Evolutionary conservation across 2,113 vertebrate species (phyloP), one percentile per base, ranked within the genome.

Genomic region (Gobiocypris rarus): DNA sequence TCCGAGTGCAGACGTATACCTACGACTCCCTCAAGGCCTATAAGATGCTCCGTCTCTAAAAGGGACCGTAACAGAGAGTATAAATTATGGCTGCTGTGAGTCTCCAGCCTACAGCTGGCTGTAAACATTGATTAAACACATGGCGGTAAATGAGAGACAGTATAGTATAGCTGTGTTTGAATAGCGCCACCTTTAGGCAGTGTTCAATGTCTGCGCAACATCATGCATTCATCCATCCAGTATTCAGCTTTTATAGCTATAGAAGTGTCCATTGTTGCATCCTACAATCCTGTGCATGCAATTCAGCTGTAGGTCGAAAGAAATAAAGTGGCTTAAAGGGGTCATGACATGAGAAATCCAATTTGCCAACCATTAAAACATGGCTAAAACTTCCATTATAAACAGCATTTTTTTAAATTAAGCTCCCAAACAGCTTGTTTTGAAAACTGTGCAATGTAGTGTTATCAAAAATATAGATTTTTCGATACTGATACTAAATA

Each of bases 51-150:
- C 14, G 71, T 75, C 24, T 52, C 43, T 19, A 24, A 43, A 45
- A 75, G 26, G n/a, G 24, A 75, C n/a, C 19, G 24, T 50, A 50
- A 75, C 71, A 52, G 71, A 28, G n/a, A 26, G 45, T 9, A 50
- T 75, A 52, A 75, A 52, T 75, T 17, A 75, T 9, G 26, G 45
- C 71, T 15, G 43, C 3, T 22, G 31, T 67, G 28, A 0, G 65
- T 67, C 63, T 67, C 15, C 31, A 19, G 7, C 45, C 43, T 28
- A 17, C n/a, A 45, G 71, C 45, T 15, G 26, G 45, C 45, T 52
- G 71, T 52, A 52, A 75, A 75, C 71, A 75, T 1, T 75, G 71
- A 75, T 75, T 50, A 31, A 75, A 75, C 71, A 52, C 26, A 31
- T 75, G 71, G 14, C 26, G 8, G 14, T 17, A 52, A 50, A 52